Percentiles rank a stretch among this genome's conserved stretches.
These are phyloP conservation scores for Neuroscelio doddi DNA, from an alignment of 2,888 invertebrate species.

Conservation along the genomic window DNA sequence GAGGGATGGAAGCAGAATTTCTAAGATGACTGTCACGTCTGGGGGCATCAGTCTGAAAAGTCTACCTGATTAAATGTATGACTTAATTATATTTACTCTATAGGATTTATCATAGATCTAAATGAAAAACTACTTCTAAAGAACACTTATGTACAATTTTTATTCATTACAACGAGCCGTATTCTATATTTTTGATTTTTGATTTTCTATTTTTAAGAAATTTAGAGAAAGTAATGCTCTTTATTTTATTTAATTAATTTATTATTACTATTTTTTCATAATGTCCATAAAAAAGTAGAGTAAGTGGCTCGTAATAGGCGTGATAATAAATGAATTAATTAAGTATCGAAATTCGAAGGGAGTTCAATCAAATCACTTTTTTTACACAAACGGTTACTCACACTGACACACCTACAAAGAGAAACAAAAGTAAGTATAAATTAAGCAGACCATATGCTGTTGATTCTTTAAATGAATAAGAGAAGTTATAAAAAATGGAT, in stretches of 20 bases:
- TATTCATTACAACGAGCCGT: conserved; percentile 60
- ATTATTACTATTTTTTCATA: no score
- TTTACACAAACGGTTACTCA: conserved; percentile 23
- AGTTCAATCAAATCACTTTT: conserved; percentile 57
- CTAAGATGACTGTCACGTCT: conserved; percentile 49
- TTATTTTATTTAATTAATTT: no score
- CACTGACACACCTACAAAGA: conserved; percentile 9
- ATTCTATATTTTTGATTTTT: conserved; percentile 31
- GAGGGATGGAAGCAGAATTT: conserved; percentile 55
- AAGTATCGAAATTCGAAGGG: conserved; percentile 38
- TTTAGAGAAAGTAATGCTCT: no score
- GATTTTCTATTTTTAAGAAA: background rate
- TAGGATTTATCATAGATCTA: conserved; percentile 69
- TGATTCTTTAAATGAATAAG: conserved; percentile 59
- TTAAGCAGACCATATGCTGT: conserved; percentile 48
- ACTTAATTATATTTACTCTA: conserved; percentile 71
- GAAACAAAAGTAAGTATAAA: conserved; percentile 20
- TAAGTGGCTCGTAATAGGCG: no score
- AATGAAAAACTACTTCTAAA: conserved; percentile 57
- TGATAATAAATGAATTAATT: conserved; percentile 38
- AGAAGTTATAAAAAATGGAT: conserved; percentile 48
- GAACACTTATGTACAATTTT: conserved; percentile 64
- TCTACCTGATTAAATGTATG: conserved; percentile 72
- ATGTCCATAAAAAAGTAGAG: no score
- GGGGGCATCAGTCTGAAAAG: conserved; percentile 69